Evolutionary conservation across 1,140 invertebrate genomes (phyloP).

Genomic region (Danaus melanippus): DNA sequence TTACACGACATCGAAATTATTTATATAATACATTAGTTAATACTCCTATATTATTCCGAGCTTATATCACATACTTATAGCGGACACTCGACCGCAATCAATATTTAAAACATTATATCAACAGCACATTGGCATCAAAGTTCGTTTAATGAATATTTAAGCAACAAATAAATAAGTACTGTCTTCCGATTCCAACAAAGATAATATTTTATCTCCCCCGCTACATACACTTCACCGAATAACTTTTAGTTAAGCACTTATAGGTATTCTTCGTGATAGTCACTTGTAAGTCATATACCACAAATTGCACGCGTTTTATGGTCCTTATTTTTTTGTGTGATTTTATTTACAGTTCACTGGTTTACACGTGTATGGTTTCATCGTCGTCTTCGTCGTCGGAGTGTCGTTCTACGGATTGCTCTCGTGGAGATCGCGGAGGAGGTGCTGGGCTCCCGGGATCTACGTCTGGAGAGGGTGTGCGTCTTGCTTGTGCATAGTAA

Average conservation of each 20-base stretch:
- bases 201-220: constrained; percentile 12
- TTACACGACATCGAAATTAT: constrained; percentile 56
- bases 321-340: constrained; percentile 14
- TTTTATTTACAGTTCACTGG: constrained; percentile 27
- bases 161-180: constrained; percentile 27
- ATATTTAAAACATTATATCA: constrained; percentile 18
- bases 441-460: constrained; percentile 77
- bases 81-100: constrained; percentile 44
- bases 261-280: constrained; percentile 26
- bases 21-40: constrained; percentile 46
- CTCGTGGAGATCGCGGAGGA: constrained; percentile 60
- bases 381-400: constrained; percentile 63
- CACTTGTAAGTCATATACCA: constrained; percentile 29
- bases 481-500: constrained; percentile 75
- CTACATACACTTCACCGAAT: constrained; percentile 21
- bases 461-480: constrained; percentile 69
- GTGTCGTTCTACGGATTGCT: constrained; percentile 48
- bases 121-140: constrained; percentile 12
- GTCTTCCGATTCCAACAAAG: constrained; percentile 13
- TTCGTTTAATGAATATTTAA: constrained; percentile 17
- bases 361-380: constrained; percentile 63
- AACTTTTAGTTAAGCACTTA: constrained; percentile 27
- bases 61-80: constrained; percentile 67
- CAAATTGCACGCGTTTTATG: constrained; percentile 15
- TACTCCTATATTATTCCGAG: constrained; percentile 43